Evolutionary conservation across 2,797 vertebrate species (phyloP).

Genomic region (Helostoma temminkii): DNA sequence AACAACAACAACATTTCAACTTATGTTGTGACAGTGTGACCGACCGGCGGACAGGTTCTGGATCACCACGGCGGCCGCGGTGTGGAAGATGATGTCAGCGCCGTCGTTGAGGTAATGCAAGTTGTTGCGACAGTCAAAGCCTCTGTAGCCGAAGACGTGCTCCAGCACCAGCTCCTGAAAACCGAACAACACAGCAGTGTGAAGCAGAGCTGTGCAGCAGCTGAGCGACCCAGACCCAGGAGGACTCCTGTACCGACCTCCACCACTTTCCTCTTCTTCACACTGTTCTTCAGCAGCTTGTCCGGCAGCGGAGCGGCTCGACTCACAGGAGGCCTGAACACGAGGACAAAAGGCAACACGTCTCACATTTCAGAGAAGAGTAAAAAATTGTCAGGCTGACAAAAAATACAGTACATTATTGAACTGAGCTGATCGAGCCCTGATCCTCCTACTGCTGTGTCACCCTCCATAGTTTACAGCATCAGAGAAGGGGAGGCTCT

Average conservation of each 20-base stretch:
- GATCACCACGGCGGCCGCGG: constrained; percentile 90
- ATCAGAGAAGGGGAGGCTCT: too few relatives aligned
- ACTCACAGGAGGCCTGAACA: constrained; percentile 92
- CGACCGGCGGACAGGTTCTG: constrained; percentile 94
- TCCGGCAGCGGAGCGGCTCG: constrained; percentile 94
- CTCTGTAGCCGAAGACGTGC: constrained; percentile 97
- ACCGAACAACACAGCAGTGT: not conserved
- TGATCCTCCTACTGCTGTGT: too few relatives aligned
- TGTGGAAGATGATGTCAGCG: constrained; percentile 95
- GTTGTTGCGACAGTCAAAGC: constrained; percentile 97
- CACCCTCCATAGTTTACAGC: too few relatives aligned
- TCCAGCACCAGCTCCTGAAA: constrained; percentile 91
- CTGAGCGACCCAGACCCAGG: accelerated
- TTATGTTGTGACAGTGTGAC: not conserved
- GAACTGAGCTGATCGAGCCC: too few relatives aligned
- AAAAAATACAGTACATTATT: too few relatives aligned
- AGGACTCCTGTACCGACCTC: constrained; percentile 54
- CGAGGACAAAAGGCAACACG: not conserved
- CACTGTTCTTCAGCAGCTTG: constrained; percentile 93
- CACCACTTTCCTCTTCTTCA: constrained; percentile 95
- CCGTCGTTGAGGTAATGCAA: constrained; percentile 98
- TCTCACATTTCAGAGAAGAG: not conserved
- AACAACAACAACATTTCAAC: not conserved
- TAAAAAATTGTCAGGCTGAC: too few relatives aligned
- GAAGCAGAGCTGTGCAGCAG: accelerated